A percentile compares a stretch with the other conserved stretches of the same genome.
Evolutionary conservation across 2,113 vertebrate species (phyloP).

Genomic region (Gulo gulo): DNA sequence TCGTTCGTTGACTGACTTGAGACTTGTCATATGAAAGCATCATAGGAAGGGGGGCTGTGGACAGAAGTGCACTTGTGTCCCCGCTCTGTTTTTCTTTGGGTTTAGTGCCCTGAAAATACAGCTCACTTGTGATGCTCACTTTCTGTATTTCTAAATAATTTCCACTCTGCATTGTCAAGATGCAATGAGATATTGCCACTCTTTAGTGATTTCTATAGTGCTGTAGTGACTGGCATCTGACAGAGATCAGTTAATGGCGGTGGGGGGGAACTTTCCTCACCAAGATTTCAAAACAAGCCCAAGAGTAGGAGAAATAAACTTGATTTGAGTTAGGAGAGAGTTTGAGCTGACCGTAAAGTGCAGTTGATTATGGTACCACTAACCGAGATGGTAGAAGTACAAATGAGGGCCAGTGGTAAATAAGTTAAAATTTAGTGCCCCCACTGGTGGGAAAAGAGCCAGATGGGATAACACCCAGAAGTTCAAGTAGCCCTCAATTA

Average conservation of each 20-base stretch:
- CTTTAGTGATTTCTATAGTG: background rate
- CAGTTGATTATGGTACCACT: background rate
- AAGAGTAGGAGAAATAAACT: background rate
- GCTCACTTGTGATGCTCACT: background rate
- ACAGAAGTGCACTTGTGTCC: background rate
- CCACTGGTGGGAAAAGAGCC: background rate
- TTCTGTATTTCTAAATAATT: conserved; percentile 23
- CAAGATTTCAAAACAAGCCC: background rate
- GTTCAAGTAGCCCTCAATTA: background rate
- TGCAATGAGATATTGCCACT: background rate
- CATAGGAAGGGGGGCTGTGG: background rate
- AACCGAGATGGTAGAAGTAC: background rate
- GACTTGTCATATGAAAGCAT: background rate
- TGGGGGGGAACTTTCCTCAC: background rate
- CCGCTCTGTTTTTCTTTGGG: background rate
- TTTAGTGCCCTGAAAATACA: background rate
- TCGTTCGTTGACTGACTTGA: background rate
- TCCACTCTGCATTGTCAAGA: background rate
- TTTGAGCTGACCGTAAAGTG: background rate
- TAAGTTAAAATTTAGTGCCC: background rate
- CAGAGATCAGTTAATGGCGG: background rate
- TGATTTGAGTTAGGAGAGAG: background rate
- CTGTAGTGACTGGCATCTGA: background rate
- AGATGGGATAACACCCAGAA: background rate
- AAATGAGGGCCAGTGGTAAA: background rate